phyloP scores from a whole-genome alignment of 2,888 invertebrate genomes.

The Zaprionus obscuricornis region DNA sequence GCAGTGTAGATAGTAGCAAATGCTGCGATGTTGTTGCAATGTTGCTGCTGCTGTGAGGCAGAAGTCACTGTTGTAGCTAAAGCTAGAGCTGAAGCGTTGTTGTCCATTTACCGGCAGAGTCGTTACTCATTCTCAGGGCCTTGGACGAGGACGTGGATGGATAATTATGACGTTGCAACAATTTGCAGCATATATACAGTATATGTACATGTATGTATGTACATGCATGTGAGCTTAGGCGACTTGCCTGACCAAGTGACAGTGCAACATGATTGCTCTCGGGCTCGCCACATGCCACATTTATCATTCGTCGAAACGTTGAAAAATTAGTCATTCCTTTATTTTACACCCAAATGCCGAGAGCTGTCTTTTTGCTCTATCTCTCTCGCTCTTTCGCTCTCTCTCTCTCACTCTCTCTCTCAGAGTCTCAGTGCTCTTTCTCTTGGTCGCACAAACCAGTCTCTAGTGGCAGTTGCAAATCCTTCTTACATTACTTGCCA shows the following conservation, averaged over 20 bases:
- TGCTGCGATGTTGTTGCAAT: no score
- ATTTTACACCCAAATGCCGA: conserved; percentile 78
- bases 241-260: conserved; percentile 64
- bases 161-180: conserved; percentile 79
- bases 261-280: conserved; percentile 79
- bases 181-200: conserved; percentile 54
- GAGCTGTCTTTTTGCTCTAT: conserved; percentile 51
- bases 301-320: conserved; percentile 78
- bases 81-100: conserved; percentile 15
- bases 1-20: no score
- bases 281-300: conserved; percentile 78
- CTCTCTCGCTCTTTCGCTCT: not conserved
- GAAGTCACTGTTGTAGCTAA: conserved; percentile 37
- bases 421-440: no score
- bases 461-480: conserved; percentile 39
- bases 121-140: conserved; percentile 75
- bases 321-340: conserved; percentile 78
- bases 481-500: conserved; percentile 66
- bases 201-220: conserved; percentile 15
- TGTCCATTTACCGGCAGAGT: conserved; percentile 69
- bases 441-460: conserved; percentile 34
- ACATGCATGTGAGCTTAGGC: conserved; percentile 49
- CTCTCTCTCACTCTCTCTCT: not conserved
- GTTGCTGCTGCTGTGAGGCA: no score
- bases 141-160: conserved; percentile 61